Evolutionary conservation across 2,797 vertebrate species (phyloP), one percentile per base, ranked within the genome.

Genomic region (Hydrophis major): DNA sequence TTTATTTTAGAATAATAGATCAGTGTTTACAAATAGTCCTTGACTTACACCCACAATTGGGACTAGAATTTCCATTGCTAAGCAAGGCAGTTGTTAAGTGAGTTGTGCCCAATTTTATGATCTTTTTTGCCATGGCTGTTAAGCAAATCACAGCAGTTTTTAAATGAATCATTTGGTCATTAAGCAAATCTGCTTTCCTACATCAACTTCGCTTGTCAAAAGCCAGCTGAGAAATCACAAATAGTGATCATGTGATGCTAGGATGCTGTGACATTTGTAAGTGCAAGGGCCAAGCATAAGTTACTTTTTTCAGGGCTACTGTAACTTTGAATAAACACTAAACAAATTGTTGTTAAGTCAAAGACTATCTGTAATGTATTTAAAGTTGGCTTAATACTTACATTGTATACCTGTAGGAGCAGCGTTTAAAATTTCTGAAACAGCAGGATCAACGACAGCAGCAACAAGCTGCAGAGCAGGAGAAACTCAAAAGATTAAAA

Each of bases 361-460:
- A 74, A 37, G 32, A 74, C 16, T 37, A 74, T 18, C 69, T n/a
- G 27, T 86, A 53, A 18, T 13, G 10, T 50, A 88, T 42, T 32
- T 25, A 3, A 32, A 92, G 8, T 87, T 78, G n/a, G 6, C 4
- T 27, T 42, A 6, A 22, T 6, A 20, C 32, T 74, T 66, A 89
- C 47, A 78, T 25, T 89, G 56, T 93, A 13, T 86, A 0, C 55
- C 87, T 94, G 42, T 95, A 99, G 99, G 99, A 99, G 87, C 99
- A 99, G 96, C 98, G 99, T 1, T 96, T 99, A 94, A 99, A 98
- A 90, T 98, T 98, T 94, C 96, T 99, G 95, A 99, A 99, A 94
- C 98, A 99, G 96, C 99, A 99, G 93, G 98, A 99, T 96, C 98
- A 99, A 94, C 98, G 98, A 37, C 99, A 99, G 93, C 99, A 99